These are phyloP conservation scores for Passerina amoena DNA, from an alignment of 2,113 vertebrate genomes.

Conservation along the genomic window DNA sequence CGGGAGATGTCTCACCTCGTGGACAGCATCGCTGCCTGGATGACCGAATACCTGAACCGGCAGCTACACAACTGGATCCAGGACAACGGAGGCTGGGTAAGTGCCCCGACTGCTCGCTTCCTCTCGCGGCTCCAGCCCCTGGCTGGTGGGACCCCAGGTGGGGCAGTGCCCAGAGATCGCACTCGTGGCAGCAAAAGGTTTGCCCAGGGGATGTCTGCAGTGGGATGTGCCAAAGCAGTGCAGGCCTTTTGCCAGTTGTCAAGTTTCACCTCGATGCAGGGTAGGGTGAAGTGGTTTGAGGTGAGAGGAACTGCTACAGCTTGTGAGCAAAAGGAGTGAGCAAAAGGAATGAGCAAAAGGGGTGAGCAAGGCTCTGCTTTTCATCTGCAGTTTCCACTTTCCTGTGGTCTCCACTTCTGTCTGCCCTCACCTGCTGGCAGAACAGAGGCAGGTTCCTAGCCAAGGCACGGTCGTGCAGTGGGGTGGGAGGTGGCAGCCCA, in stretches of 20 bases:
- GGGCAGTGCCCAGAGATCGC: accelerated
- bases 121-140: accelerated
- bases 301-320: background rate
- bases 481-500: background rate
- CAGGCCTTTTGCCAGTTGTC: background rate
- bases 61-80: slow-evolving; percentile 94
- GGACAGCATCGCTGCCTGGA: slow-evolving; percentile 92
- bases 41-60: slow-evolving; percentile 97
- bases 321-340: accelerated
- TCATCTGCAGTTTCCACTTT: accelerated
- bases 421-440: background rate
- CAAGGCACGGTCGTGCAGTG: background rate
- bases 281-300: background rate
- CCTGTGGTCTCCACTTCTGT: background rate
- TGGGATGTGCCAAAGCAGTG: accelerated
- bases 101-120: background rate
- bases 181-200: accelerated
- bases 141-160: accelerated
- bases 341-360: background rate
- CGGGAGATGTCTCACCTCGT: slow-evolving; percentile 90
- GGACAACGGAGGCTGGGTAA: slow-evolving; percentile 98
- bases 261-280: accelerated
- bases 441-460: background rate
- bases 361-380: background rate
- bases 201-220: background rate